phyloP scores from a whole-genome alignment of 2,888 invertebrate species.

The Drosophila atripex region DNA sequence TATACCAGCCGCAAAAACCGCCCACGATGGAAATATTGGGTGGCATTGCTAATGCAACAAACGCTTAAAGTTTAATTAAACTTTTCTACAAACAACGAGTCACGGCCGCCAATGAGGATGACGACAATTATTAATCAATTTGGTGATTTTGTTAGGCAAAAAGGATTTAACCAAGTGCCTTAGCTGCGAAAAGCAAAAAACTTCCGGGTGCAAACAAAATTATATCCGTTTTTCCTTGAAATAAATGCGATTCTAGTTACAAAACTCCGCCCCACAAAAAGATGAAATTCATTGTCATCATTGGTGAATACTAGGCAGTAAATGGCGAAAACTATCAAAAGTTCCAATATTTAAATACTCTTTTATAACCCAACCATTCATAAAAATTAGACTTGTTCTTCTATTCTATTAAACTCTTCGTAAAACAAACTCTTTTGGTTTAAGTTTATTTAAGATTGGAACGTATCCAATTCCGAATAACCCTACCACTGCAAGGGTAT shows the following conservation, averaged over 20 bases:
- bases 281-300: constrained; percentile 53
- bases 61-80: constrained; percentile 76
- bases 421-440: too few species aligned
- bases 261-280: neutral
- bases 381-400: neutral
- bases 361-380: neutral
- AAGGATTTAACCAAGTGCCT: constrained; percentile 39
- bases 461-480: neutral
- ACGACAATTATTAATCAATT: constrained; percentile 74
- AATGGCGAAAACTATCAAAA: constrained; percentile 47
- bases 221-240: constrained; percentile 33
- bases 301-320: constrained; percentile 40
- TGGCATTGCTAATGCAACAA: constrained; percentile 41
- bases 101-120: constrained; percentile 53
- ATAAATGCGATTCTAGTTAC: neutral
- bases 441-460: neutral
- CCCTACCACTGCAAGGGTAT: neutral
- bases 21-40: constrained; percentile 11
- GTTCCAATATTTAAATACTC: neutral
- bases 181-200: constrained; percentile 25
- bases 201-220: constrained; percentile 54
- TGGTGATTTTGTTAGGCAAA: constrained; percentile 52
- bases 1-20: constrained; percentile 36
- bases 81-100: constrained; percentile 60
- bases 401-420: too few species aligned